Base-by-base conservation (phyloP, 2,888 invertebrate genomes). In the Drosophila macrothrix region DNA sequence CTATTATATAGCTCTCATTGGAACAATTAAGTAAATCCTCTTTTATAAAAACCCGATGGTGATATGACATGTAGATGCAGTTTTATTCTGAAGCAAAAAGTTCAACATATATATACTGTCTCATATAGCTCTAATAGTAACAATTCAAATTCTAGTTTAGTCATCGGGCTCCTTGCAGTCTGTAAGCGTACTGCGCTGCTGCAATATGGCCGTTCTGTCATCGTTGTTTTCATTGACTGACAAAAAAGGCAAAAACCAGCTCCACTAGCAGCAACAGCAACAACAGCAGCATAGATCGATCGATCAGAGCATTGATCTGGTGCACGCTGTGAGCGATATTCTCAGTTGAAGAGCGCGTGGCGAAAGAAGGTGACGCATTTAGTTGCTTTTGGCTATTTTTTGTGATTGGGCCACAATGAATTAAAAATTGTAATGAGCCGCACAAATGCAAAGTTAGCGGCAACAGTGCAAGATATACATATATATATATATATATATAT, bases 331-430 rank as follows among this genome's bases (percentile, higher is more conserved):
- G 78, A 80, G 65, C 39, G 76, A 78, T 78, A 59, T 64, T 55
- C 56, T 84, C 73, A 75, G 83, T 84, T 68, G 69, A 55, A 56
- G 67, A 76, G 55, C 81, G 76, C 67, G 55, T 68, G 59, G 59
- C 61, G 76, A 61, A 52, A 52, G 55, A 70, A 73, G 76, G 71
- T 83, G 77, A 81, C 88, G 77, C 81, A 76, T 84, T 67, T 73
- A 35, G 67, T 54, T 63, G 60, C 41, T 82, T 46, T 50, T 67
- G 62, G 71, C 79, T 84, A 85, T 85, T 85, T 85, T 81, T 78
- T 61, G 81, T 73, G 67, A 76, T 80, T 78, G 62, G 43, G 49
- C 64, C 67, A 35, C 53, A 49, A 64, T 62, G 39, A 65, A 63
- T 73, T 69, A 53, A 53, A 25, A 69, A 53, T 55, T 72, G 37